Percentiles rank a stretch among this genome's conserved stretches.
Conservation (phyloP, 2,113 vertebrate species). For the Brachypteracias leptosomus region DNA sequence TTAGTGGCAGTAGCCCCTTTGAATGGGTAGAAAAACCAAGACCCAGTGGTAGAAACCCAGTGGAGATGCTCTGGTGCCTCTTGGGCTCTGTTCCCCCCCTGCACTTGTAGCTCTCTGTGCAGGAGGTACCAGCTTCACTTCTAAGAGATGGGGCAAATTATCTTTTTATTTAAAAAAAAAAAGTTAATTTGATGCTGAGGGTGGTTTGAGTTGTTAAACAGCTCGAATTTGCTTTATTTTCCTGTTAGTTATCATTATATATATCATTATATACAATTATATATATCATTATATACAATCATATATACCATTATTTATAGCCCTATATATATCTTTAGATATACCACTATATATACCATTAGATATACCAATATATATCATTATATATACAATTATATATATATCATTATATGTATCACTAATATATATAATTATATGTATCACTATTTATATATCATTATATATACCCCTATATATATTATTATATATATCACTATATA, state of each 20-base stretch:
- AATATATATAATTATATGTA: no score
- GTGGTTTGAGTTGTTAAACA: not conserved
- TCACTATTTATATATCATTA: not conserved
- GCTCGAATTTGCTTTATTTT: not conserved
- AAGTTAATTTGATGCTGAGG: not conserved
- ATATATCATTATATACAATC: no score
- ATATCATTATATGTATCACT: not conserved
- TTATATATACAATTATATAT: no score
- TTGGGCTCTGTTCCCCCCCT: not conserved
- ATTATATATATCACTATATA: no score
- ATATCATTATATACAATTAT: no score
- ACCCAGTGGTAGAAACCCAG: not conserved
- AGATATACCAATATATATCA: not conserved
- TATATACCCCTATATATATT: not conserved
- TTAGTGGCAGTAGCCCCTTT: not conserved
- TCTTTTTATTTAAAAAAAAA: not conserved
- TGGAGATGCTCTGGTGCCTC: not conserved
- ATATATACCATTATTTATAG: no score
- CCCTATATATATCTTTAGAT: not conserved
- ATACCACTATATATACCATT: not conserved
- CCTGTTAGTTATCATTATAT: not conserved
- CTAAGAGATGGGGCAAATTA: not conserved
- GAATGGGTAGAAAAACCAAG: not conserved
- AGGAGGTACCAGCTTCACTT: not conserved
- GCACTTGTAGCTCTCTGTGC: slow-evolving; percentile 24